Evolutionary conservation across 2,113 vertebrate species (phyloP), one percentile per base, ranked within the genome.

Genomic region (Verasper variegatus): DNA sequence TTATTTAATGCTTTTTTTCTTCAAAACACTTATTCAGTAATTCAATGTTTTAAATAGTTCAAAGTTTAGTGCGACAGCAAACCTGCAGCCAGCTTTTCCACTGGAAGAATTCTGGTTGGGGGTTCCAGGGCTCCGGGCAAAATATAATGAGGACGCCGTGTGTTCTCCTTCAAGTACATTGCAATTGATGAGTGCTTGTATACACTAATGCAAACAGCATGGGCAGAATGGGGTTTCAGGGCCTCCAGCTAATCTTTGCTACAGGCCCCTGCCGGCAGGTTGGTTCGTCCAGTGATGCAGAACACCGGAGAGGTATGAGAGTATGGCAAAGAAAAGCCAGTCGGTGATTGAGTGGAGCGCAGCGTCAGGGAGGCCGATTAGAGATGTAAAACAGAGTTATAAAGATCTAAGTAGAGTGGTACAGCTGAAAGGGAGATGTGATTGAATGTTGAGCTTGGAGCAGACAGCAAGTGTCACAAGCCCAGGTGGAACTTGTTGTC

Each of bases 401-500:
- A 51, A 74, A 57, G 61, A 76, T 59, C 64, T 60, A 26, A 64
- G 68, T 17, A 73, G 62, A 51, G 35, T 45, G 58, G 62, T 58
- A 7, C 63, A 67, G 49, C 64, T 80, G 73, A 79, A 4, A 64
- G 51, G 62, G 47, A 51, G 24, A 73, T 65, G 76, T 74, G 81
- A 85, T 51, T 83, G 62, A 83, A 83, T 73, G 71, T 65, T 60
- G 60, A 76, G 74, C 6, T 31, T 5, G 31, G 52, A 55, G 55
- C 57, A 85, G 65, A 78, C 83, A 75, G 84, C 72, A 59, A 81
- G 80, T 84, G 89, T 85, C 76, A 79, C 66, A 65, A 54, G 69
- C 67, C 84, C 89, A 89, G 90, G 88, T 91, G 83, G 86, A 84
- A 88, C 84, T 80, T 23, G 68, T 92, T 88, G 83, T 92, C 88